Base-by-base conservation (phyloP, 2,888 invertebrate genomes). In the Drosophila sordidula region DNA sequence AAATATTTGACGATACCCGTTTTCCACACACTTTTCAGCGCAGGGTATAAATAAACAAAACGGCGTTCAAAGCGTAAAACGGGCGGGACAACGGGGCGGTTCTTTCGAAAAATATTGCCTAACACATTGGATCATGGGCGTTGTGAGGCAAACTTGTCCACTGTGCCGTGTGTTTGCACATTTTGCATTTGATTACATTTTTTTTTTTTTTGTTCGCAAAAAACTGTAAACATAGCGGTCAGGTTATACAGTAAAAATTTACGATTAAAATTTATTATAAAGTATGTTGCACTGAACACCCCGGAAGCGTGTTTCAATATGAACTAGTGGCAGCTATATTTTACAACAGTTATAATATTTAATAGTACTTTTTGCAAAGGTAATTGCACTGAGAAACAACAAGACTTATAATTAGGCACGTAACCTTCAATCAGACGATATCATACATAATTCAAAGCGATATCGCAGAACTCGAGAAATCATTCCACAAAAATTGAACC, bases 401-500 rank as follows among this genome's bases (percentile, higher is more conserved):
- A 9, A 55, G 38, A 11, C 11, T 14, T 4, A 44, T 38, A 44
- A 38, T 38, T 9, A 39, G 14, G 32, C 32, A 47, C 36, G 32
- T n/a, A 73, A 71, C 76, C 83, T 86, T 83, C 75, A 66, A 47
- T 57, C 41, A 25, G 2, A 42, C 49, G 25, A 65, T 46, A 52
- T 70, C 78, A 85, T 84, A 56, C 67, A 85, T 82, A 76, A 85
- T 87, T 85, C 80, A 85, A 66, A 57, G 26, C 44, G 29, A 65
- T 55, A 56, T 62, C 54, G 36, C 42, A 64, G 34, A 56, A 46
- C 46, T 67, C 18, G 18, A 58, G 58, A 61, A 58, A 58, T 57
- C 41, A 66, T 78, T 84, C 45, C 49, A 63, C 29, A 56, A 41
- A 68, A 50, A 55, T 50, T 46, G 61, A 44, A 75, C 36, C 61